Conservation (phyloP, 2,113 vertebrate genomes). For the Nipponia nippon region DNA sequence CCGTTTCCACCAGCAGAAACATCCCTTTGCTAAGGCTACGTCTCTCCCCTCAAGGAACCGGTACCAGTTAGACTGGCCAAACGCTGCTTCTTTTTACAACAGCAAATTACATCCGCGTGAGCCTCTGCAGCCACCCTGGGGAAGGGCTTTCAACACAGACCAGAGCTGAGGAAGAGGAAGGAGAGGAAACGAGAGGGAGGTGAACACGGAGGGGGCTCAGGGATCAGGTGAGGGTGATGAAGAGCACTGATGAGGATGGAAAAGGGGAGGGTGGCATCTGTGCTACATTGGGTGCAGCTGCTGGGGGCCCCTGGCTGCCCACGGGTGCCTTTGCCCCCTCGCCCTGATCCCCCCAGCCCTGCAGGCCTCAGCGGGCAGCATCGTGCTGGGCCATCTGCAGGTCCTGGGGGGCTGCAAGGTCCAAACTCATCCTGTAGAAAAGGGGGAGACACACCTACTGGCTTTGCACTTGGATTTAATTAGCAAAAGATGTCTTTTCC, state of each 20-base stretch:
- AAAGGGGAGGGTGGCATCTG: not conserved
- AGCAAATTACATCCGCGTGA: not conserved
- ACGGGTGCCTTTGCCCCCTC: not conserved
- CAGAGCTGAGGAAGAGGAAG: not conserved
- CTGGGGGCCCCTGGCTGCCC: not conserved
- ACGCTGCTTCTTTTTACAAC: rapidly evolving
- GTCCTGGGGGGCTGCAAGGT: not conserved
- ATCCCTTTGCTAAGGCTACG: not conserved
- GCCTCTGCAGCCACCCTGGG: not conserved
- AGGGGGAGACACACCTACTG: not conserved
- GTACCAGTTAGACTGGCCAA: not conserved
- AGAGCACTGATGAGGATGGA: not conserved
- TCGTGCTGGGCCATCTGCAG: not conserved
- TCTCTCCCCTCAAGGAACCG: rapidly evolving
- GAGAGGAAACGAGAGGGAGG: not conserved
- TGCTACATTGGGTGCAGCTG: not conserved
- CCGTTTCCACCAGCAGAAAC: rapidly evolving
- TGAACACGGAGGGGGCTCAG: rapidly evolving
- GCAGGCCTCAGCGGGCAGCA: rapidly evolving
- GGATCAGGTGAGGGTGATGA: not conserved
- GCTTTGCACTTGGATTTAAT: not conserved
- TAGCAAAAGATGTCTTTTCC: not conserved
- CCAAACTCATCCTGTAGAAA: not conserved
- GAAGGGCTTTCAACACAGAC: rapidly evolving
- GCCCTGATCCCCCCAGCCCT: not conserved